Percentiles rank a stretch among this genome's conserved stretches.
These are phyloP conservation scores for Lepidurus couesii DNA, from an alignment of 1,140 invertebrate species.

Conservation along the genomic window DNA sequence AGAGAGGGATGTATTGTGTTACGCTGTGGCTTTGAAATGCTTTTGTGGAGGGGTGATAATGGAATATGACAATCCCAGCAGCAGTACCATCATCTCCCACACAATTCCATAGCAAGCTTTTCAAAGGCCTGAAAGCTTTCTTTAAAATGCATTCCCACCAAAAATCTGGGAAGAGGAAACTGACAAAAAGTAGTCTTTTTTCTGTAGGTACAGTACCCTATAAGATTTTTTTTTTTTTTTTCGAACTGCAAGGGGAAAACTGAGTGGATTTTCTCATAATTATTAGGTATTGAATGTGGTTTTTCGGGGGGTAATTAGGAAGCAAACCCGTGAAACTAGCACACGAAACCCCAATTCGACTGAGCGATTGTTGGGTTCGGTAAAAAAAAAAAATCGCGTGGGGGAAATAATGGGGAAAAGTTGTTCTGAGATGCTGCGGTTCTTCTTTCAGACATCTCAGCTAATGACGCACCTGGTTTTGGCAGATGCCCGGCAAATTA, in stretches of 20 bases:
- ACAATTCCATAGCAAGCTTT: conserved; percentile 15
- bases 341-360: too few relatives aligned
- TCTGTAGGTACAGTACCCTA: neutral
- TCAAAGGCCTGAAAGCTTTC: conserved; percentile 3
- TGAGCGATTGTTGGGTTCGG: neutral
- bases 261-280: too few relatives aligned
- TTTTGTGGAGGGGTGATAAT: conserved; percentile 14
- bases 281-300: too few relatives aligned
- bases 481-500: conserved; percentile 5
- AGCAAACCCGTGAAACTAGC: too few relatives aligned
- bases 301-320: too few relatives aligned
- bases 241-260: too few relatives aligned
- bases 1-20: conserved; percentile 13
- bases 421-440: neutral
- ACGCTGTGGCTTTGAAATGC: conserved; percentile 21
- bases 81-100: conserved; percentile 17
- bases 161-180: neutral
- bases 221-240: too few relatives aligned
- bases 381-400: neutral
- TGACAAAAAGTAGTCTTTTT: neutral
- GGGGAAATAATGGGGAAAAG: neutral
- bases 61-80: conserved; percentile 21
- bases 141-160: conserved; percentile 15
- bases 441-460: neutral
- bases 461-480: neutral